phyloP scores from a whole-genome alignment of 2,113 vertebrate genomes.

The Polypterus bichir region DNA sequence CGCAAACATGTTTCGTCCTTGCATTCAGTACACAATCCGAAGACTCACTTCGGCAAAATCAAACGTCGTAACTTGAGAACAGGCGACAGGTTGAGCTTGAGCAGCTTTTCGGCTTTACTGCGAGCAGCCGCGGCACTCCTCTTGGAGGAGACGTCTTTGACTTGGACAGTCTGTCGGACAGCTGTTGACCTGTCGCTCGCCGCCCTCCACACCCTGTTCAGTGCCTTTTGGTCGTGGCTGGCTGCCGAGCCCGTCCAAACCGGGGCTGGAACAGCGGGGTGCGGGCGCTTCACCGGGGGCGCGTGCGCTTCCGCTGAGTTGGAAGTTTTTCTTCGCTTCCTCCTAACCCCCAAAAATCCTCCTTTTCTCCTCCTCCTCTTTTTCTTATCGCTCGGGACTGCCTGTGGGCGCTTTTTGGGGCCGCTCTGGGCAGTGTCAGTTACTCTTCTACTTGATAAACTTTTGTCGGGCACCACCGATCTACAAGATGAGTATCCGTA shows the following conservation, averaged over 20 bases:
- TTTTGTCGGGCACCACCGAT: conserved; percentile 1
- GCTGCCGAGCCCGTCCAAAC: no score
- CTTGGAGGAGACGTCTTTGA: not conserved
- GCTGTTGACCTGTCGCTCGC: no score
- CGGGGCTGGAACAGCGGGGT: no score
- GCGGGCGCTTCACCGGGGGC: no score
- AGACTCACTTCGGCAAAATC: not conserved
- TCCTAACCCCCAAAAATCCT: no score
- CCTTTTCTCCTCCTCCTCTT: not conserved
- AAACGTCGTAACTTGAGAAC: not conserved
- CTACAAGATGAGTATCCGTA: conserved; percentile 2
- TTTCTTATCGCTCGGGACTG: not conserved
- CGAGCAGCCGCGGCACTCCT: not conserved
- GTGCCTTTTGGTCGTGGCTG: no score
- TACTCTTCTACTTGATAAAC: not conserved
- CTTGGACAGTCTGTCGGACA: not conserved
- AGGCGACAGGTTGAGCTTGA: not conserved
- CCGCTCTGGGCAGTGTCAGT: not conserved
- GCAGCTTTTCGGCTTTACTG: not conserved
- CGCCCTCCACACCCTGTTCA: no score
- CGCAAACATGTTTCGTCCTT: no score
- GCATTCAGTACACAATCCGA: no score
- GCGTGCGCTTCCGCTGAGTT: no score
- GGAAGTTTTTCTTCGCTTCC: no score
- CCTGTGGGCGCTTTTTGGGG: not conserved